Percentiles rank a stretch among this genome's conserved stretches.
Conservation (phyloP, 92 coral and sea anemone genomes). For the Bergia sp. region DNA sequence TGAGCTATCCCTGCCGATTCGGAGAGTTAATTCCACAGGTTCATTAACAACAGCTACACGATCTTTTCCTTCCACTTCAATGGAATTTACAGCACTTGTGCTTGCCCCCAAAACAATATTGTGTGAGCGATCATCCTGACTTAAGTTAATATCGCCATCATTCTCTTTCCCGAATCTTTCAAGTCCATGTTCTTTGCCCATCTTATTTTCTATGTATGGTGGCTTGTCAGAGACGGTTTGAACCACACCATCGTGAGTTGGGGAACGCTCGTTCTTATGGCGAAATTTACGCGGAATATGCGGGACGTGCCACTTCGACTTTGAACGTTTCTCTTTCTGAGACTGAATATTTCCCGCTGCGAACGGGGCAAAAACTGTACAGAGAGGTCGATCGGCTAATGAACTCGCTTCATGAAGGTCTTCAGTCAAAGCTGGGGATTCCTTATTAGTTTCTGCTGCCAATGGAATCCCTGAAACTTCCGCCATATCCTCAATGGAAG, state of each 20-base stretch:
- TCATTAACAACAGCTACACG: constrained; percentile 27
- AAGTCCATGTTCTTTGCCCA: neutral
- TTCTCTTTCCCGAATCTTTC: neutral
- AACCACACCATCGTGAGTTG: constrained; percentile 13
- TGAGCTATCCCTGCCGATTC: constrained; percentile 24
- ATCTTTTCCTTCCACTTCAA: constrained; percentile 27
- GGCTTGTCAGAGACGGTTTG: neutral
- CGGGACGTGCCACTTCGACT: constrained; percentile 52
- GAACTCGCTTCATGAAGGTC: constrained; percentile 44
- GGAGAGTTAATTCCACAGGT: constrained; percentile 33
- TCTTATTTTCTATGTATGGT: neutral
- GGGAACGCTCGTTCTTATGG: constrained; percentile 12
- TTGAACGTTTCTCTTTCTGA: constrained; percentile 52
- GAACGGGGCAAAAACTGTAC: constrained; percentile 57
- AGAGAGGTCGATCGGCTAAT: constrained; percentile 43
- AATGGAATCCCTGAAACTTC: constrained; percentile 9
- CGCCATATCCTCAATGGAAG: constrained; percentile 36
- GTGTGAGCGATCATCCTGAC: constrained; percentile 10
- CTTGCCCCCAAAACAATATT: constrained; percentile 12
- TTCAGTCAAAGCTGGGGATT: constrained; percentile 36
- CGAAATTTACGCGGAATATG: constrained; percentile 17
- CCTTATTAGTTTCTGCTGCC: constrained; percentile 15
- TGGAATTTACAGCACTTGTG: constrained; percentile 10
- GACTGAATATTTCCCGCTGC: constrained; percentile 43
- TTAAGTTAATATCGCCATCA: neutral